Conservation (phyloP, 1,140 invertebrate genomes). For the Trichonephila clavipes region DNA sequence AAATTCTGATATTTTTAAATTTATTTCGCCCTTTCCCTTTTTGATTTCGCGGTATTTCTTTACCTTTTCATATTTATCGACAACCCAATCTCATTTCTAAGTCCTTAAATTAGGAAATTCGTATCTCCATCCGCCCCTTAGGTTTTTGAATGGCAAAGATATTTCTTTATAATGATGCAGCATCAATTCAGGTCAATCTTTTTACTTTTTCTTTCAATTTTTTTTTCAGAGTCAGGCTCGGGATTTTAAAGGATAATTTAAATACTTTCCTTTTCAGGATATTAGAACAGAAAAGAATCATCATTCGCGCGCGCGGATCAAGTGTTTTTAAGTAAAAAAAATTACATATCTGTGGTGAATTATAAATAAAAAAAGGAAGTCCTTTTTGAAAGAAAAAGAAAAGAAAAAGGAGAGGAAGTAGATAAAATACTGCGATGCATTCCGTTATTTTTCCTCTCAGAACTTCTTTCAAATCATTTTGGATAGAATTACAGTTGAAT, state of each 20-base stretch:
- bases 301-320: not conserved
- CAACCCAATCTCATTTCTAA: not conserved
- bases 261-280: not conserved
- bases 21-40: not conserved
- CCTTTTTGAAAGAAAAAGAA: too few relatives aligned
- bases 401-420: too few relatives aligned
- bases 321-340: not conserved
- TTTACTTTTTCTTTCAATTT: not conserved
- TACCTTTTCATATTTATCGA: constrained; percentile 2
- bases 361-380: too few relatives aligned
- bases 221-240: not conserved
- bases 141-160: not conserved
- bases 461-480: too few relatives aligned
- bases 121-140: not conserved
- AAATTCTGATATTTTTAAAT: constrained; percentile 1
- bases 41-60: not conserved
- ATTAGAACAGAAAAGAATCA: not conserved
- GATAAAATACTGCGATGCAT: too few relatives aligned
- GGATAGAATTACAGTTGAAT: too few relatives aligned
- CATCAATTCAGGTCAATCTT: not conserved
- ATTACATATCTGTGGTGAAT: too few relatives aligned
- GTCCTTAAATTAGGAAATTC: constrained; percentile 35
- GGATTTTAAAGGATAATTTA: not conserved
- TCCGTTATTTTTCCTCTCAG: too few relatives aligned
- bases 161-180: not conserved